A percentile compares a stretch with the other conserved stretches of the same genome.
Evolutionary conservation across 2,113 vertebrate species (phyloP).

Genomic region (Callocephalon fimbriatum): DNA sequence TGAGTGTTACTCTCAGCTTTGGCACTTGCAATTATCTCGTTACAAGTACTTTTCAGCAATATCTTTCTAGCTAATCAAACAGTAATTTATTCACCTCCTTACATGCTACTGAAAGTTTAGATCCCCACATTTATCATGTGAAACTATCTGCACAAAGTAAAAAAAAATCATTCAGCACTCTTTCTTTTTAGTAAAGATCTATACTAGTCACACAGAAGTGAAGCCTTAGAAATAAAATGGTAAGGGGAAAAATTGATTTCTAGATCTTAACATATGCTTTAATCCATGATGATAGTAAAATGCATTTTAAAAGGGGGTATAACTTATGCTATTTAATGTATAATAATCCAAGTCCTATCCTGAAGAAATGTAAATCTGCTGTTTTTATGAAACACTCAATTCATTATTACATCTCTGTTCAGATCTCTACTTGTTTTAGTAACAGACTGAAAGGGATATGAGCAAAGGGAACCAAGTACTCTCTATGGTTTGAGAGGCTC

Average conservation of each 20-base stretch:
- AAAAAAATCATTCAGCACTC: background rate
- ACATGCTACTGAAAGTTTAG: constrained; percentile 43
- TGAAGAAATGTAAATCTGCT: background rate
- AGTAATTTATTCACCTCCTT: constrained; percentile 46
- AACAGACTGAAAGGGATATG: background rate
- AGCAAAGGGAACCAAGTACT: background rate
- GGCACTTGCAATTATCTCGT: constrained; percentile 60
- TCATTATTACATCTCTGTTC: background rate
- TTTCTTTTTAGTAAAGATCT: background rate
- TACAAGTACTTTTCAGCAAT: constrained; percentile 58
- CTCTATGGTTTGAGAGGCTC: background rate
- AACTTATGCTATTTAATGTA: background rate
- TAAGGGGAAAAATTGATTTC: background rate
- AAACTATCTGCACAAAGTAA: background rate
- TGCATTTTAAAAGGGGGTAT: background rate
- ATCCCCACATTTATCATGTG: background rate
- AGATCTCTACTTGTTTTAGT: background rate
- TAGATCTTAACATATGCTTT: background rate
- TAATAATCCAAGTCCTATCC: constrained; percentile 34
- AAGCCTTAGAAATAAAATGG: constrained; percentile 1
- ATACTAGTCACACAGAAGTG: background rate
- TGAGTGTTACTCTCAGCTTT: constrained; percentile 61
- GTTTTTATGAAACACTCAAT: background rate
- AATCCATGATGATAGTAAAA: constrained; percentile 5
- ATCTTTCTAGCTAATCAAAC: constrained; percentile 74